Base-by-base conservation (phyloP, 2,113 vertebrate species). In the Hipposideros armiger region DNA sequence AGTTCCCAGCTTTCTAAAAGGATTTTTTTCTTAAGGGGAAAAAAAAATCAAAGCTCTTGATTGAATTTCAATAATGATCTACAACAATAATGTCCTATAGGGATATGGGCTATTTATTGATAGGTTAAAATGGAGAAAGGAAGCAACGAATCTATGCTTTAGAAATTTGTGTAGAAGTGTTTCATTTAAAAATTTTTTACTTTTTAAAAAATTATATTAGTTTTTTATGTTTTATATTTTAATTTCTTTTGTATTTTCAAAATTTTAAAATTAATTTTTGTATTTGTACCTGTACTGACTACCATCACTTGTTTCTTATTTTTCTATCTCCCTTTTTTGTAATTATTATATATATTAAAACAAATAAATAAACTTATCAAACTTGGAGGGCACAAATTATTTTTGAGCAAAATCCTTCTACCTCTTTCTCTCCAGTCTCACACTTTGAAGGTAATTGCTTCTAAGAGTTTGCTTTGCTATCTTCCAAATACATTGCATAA, bases 11-110 rank as follows among this genome's bases (percentile, higher is more conserved):
- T 81, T 93, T 11, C 24, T 64, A 56, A 86, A 58, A 60, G 20
- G 2, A 80, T 45, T 60, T 86, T 58, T 74, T 86, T 30, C 16
- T 88, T 54, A 96, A 95, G 28, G 58, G 36, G 88, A 92, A 54
- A 60, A 54, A 54, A 78, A 69, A 77, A 32, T 64, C 17, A 42
- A 80, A 78, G 50, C 56, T 77, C 20, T 69, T 85, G 22, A 76
- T 13, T 50, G 14, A 69, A 52, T 90, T 93, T 93, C 22, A 77
- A 13, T 91, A 92, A 84, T 81, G 20, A 28, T 11, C 5, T 91
- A 58, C 2, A 80, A 47, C 14, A 45, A 45, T 22, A 74, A 73
- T 69, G 26, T 9, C 28, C 22, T 83, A 26, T 62, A 81, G 26
- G 30, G 1, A 45, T 50, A 89, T 91, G 19, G 22, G 13, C 5